Percentiles rank a stretch among this genome's conserved stretches.
phyloP scores from a whole-genome alignment of 2,888 invertebrate species.

The Conops quadrifasciatus region DNA sequence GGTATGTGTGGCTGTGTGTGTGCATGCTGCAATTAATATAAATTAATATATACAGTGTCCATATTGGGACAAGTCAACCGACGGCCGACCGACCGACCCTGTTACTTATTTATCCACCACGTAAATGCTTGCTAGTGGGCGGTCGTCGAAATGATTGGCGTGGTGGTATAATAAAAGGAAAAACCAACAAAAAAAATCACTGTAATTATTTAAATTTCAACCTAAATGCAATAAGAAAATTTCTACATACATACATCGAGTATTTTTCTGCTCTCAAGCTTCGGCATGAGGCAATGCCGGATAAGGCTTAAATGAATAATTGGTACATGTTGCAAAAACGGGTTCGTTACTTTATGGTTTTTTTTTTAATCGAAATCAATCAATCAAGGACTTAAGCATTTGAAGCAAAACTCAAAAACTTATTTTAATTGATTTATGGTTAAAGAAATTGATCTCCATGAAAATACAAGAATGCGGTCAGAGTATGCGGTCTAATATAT shows the following conservation, averaged over 20 bases:
- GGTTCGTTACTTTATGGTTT: no score
- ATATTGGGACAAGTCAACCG: slow-evolving; percentile 24
- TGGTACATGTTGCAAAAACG: no score
- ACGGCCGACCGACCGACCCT: slow-evolving; percentile 14
- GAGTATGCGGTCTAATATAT: no score
- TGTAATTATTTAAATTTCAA: slow-evolving; percentile 24
- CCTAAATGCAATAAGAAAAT: not conserved
- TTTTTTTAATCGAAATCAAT: no score
- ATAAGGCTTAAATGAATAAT: no score
- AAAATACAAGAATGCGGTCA: no score
- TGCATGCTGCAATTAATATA: slow-evolving; percentile 27
- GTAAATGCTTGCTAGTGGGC: not conserved
- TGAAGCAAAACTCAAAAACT: no score
- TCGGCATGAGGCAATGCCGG: no score
- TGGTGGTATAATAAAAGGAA: not conserved
- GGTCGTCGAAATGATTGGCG: not conserved
- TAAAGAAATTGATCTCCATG: no score
- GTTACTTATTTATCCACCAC: slow-evolving; percentile 18
- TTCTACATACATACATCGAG: not conserved
- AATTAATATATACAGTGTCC: slow-evolving; percentile 31
- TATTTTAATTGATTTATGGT: no score
- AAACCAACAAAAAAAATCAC: slow-evolving; percentile 21
- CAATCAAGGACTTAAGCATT: no score
- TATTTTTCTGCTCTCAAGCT: no score
- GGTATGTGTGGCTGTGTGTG: slow-evolving; percentile 6